Base-by-base conservation (phyloP, 2,888 invertebrate genomes). In the Acleris laterana region DNA sequence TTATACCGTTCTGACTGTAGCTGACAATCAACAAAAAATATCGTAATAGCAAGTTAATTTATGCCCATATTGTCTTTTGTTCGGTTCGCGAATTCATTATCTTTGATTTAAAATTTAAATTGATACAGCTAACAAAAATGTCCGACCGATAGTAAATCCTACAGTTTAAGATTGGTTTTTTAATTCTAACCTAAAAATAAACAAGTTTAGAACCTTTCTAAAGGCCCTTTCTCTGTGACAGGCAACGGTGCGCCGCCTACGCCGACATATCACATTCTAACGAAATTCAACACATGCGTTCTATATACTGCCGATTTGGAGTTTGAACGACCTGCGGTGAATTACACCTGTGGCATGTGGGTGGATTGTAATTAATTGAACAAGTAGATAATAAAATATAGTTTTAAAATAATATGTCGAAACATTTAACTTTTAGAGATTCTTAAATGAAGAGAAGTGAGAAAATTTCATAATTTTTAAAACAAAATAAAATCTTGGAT, bases 211-310 rank as follows among this genome's bases (percentile, higher is more conserved):
- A 62, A 51, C 61, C 57, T 22, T 56, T 57, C 52, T 7, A 25
- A 42, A 50, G 52, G 57, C 42, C 63, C 38, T 55, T 16, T 5
- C 58, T 59, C 58, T 19, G 32, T 61, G 65, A 44, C 32, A 38
- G 53, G 51, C 59, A 64, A 51, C 66, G 56, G 56, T 32, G 7
- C 55, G 11, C 20, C 61, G 65, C 61, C 65, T 49, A 56, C 64
- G 49, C 55, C 25, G 25, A 60, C 66, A 66, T 57, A 25, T 57
- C 66, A 56, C 61, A 66, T 66, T 62, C 66, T 62, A 66, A 56
- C 66, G 57, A 66, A 66, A 66, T 66, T 66, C 61, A 62, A 66
- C 66, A 66, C 52, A 66, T 38, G 38, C 42, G 28, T 48, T 52
- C 32, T 51, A 51, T n/a, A 53, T 51, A 57, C 56, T 57, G 55